Evolutionary conservation across 2,113 vertebrate species (phyloP).

Genomic region (Tylochromis polylepis): DNA sequence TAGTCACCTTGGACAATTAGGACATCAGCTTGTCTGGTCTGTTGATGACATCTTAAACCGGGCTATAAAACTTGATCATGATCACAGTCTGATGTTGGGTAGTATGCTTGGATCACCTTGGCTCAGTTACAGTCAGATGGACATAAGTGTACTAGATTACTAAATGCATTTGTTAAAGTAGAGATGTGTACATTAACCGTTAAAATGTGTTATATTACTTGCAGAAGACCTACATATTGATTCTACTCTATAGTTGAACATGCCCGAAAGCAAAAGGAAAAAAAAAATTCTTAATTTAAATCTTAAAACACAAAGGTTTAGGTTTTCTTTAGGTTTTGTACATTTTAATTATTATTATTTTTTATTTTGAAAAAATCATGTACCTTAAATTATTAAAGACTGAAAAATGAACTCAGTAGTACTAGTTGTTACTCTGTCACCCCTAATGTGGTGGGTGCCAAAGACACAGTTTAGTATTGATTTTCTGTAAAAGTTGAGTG

Average conservation of each 20-base stretch:
- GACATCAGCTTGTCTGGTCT: neutral
- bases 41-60: neutral
- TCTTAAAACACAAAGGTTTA: neutral
- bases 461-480: slow-evolving; percentile 12
- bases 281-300: neutral
- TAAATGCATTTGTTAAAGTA: neutral
- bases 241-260: neutral
- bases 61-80: neutral
- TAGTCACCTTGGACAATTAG: neutral
- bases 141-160: neutral
- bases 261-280: neutral
- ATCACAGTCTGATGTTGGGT: neutral
- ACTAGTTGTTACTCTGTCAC: slow-evolving; percentile 7
- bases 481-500: slow-evolving; percentile 33
- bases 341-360: neutral
- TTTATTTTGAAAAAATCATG: neutral
- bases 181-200: neutral
- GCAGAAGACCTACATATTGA: neutral
- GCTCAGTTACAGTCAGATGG: neutral
- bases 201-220: neutral
- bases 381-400: neutral
- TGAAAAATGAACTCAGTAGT: neutral
- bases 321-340: neutral
- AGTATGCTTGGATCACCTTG: neutral
- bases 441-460: neutral